Percentiles rank a stretch among this genome's conserved stretches.
These are phyloP conservation scores for Cryptus armator DNA, from an alignment of 2,888 invertebrate species.

Conservation along the genomic window DNA sequence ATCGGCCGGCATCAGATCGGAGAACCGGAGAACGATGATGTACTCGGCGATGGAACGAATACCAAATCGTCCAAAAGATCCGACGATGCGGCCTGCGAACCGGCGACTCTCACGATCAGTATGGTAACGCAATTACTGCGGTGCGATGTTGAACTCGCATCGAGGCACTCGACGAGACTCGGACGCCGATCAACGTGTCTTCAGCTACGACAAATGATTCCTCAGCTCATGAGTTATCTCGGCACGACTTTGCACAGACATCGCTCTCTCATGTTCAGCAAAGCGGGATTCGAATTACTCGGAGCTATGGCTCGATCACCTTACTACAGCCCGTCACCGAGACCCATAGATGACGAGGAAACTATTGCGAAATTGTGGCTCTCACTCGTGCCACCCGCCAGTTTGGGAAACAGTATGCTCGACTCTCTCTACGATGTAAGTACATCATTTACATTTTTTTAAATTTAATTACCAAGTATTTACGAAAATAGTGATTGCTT, in stretches of 20 bases:
- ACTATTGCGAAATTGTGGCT: conserved; percentile 82
- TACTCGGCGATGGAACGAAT: conserved; percentile 38
- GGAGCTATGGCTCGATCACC: conserved; percentile 80
- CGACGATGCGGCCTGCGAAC: conserved; percentile 76
- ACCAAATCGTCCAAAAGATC: conserved; percentile 43
- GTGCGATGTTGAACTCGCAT: conserved; percentile 68
- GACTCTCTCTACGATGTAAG: conserved; percentile 80
- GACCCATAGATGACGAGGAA: conserved; percentile 78
- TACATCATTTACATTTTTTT: too few species aligned
- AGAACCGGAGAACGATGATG: conserved; percentile 65
- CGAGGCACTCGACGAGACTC: conserved; percentile 64
- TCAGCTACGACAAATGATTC: conserved; percentile 80
- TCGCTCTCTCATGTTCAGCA: conserved; percentile 80
- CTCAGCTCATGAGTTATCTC: conserved; percentile 80
- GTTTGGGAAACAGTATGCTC: conserved; percentile 81
- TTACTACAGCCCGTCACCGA: conserved; percentile 73
- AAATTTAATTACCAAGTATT: too few species aligned
- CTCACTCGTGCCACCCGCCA: conserved; percentile 80
- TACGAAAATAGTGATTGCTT: too few species aligned
- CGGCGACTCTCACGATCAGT: conserved; percentile 81
- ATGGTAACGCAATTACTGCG: conserved; percentile 80
- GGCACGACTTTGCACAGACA: conserved; percentile 80
- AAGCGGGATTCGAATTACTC: conserved; percentile 79
- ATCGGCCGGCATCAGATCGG: neutral
- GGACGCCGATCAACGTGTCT: conserved; percentile 74